These are phyloP conservation scores for Nemopilema nomurai DNA, from an alignment of 30 jellyfish, hydroid and myxozoan species.

Conservation along the genomic window DNA sequence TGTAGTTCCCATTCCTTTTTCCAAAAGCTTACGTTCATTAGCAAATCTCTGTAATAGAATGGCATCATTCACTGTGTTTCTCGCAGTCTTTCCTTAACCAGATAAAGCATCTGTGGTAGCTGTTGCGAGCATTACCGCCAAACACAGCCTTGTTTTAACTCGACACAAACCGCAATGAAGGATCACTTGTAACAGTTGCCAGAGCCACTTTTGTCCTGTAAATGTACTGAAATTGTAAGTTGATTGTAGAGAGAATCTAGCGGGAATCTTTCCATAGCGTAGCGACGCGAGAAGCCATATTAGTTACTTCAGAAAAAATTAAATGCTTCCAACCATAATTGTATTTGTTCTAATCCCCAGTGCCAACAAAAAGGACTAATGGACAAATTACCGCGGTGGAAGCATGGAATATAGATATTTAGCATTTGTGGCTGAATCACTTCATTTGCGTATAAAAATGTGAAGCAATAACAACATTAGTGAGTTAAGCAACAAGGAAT, in stretches of 20 bases:
- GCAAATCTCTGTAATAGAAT: too few relatives aligned
- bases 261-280: not conserved
- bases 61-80: too few relatives aligned
- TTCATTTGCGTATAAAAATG: not conserved
- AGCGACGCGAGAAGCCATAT: not conserved
- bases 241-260: not conserved
- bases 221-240: not conserved
- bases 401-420: not conserved
- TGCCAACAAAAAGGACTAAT: not conserved
- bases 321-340: not conserved
- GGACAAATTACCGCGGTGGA: not conserved
- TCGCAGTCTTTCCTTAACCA: too few relatives aligned
- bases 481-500: not conserved
- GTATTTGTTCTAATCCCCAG: not conserved
- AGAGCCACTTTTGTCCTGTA: not conserved
- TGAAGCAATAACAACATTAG: not conserved
- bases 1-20: too few relatives aligned
- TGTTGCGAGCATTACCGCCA: not conserved
- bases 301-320: not conserved
- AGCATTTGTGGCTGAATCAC: not conserved
- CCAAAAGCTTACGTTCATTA: too few relatives aligned
- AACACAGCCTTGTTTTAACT: not conserved
- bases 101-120: too few relatives aligned
- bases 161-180: not conserved
- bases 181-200: not conserved